Percentiles rank a stretch among this genome's conserved stretches.
These are phyloP conservation scores for Bungarus multicinctus DNA, from an alignment of 2,113 vertebrate species.

Conservation along the genomic window DNA sequence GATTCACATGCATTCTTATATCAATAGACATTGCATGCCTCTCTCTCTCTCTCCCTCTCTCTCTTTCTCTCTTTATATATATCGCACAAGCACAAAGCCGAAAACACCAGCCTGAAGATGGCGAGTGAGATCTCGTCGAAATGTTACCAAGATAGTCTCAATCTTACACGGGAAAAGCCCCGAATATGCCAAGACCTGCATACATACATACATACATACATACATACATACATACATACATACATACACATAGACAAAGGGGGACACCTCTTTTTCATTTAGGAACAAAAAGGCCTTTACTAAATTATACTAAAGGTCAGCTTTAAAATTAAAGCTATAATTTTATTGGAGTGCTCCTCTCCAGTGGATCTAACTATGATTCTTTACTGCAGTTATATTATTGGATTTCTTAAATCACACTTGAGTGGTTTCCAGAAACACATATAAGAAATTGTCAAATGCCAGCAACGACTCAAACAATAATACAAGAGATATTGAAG, in stretches of 20 bases:
- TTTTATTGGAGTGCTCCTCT: slow-evolving; percentile 48
- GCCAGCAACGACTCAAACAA: slow-evolving; percentile 9
- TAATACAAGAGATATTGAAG: slow-evolving; percentile 2
- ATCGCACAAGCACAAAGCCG: too few species aligned
- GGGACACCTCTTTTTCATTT: slow-evolving; percentile 24
- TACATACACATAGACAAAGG: neutral
- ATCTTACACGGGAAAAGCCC: too few species aligned
- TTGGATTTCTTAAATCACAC: slow-evolving; percentile 58
- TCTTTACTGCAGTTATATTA: slow-evolving; percentile 56
- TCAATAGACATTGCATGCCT: neutral
- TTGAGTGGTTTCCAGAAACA: slow-evolving; percentile 33
- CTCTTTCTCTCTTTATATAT: too few species aligned
- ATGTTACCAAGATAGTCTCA: too few species aligned
- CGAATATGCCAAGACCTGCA: too few species aligned
- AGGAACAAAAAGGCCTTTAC: slow-evolving; percentile 42
- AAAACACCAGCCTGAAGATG: too few species aligned
- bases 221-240: too few species aligned
- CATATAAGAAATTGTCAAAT: slow-evolving; percentile 19
- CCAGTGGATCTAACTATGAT: slow-evolving; percentile 41
- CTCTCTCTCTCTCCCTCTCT: too few species aligned
- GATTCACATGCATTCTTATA: neutral
- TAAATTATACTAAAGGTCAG: slow-evolving; percentile 61
- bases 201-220: too few species aligned
- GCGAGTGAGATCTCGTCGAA: too few species aligned
- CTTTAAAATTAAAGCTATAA: slow-evolving; percentile 62